phyloP scores from a whole-genome alignment of 1,140 invertebrate species.

The Rhizoglyphus robini region DNA sequence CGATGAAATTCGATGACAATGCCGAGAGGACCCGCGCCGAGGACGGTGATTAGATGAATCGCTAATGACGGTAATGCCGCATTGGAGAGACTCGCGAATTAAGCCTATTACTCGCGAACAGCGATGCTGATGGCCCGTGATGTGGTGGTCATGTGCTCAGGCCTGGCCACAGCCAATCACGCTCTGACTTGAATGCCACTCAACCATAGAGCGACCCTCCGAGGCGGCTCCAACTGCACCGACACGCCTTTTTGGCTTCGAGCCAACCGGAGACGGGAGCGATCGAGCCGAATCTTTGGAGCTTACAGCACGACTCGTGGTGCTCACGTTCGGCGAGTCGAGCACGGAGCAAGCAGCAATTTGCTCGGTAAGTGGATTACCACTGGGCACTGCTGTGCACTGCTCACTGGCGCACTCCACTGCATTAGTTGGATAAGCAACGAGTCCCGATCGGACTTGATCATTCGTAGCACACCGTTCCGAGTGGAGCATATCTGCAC shows the following conservation, averaged over 20 bases:
- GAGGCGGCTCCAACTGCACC: too few species aligned
- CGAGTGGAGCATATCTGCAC: too few species aligned
- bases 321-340: not conserved
- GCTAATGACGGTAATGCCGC: slow-evolving; percentile 14
- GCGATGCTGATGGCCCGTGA: not conserved
- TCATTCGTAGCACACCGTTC: not conserved
- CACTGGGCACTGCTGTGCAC: not conserved
- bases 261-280: too few species aligned
- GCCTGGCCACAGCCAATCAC: too few species aligned
- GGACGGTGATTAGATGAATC: slow-evolving; percentile 10
- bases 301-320: not conserved
- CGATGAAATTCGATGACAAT: slow-evolving; percentile 13
- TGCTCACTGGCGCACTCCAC: slow-evolving; percentile 1
- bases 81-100: not conserved
- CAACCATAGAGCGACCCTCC: too few species aligned
- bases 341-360: slow-evolving; percentile 9
- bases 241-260: not conserved
- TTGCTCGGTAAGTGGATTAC: slow-evolving; percentile 8
- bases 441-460: slow-evolving; percentile 4
- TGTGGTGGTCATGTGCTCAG: not conserved
- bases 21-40: not conserved
- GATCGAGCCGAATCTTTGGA: too few species aligned
- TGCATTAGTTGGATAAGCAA: not conserved
- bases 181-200: too few species aligned
- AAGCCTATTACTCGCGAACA: not conserved